phyloP scores from a whole-genome alignment of 2,888 invertebrate species.

The Agriopis leucophaearia region DNA sequence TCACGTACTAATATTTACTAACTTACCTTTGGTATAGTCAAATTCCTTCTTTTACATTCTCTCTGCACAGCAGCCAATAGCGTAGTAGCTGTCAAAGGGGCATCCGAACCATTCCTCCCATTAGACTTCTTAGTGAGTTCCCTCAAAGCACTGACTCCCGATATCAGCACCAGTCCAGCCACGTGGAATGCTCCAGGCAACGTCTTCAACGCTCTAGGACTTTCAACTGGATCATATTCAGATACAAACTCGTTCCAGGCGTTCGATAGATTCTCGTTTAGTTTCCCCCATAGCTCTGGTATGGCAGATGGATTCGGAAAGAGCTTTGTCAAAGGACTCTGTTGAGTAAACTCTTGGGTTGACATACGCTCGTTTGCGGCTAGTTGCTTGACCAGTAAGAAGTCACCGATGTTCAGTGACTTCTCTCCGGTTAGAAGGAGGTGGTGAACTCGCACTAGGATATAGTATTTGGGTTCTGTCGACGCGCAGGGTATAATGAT shows the following conservation, averaged over 20 bases:
- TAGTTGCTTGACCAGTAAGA: constrained; percentile 88
- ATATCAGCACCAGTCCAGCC: constrained; percentile 88
- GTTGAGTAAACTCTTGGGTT: constrained; percentile 60
- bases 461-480: constrained; percentile 87
- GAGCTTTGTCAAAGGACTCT: constrained; percentile 84
- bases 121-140: constrained; percentile 86
- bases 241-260: constrained; percentile 93
- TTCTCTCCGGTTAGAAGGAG: constrained; percentile 90
- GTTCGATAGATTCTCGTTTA: constrained; percentile 90
- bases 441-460: constrained; percentile 92
- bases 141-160: constrained; percentile 87
- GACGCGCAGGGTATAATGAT: constrained; percentile 88
- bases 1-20: background rate
- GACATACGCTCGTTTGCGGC: constrained; percentile 69
- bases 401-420: constrained; percentile 90
- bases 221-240: constrained; percentile 92
- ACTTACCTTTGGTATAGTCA: constrained; percentile 74
- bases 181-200: constrained; percentile 87
- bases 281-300: constrained; percentile 88
- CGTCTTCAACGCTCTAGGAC: constrained; percentile 88
- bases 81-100: constrained; percentile 75
- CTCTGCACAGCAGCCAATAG: constrained; percentile 74
- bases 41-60: constrained; percentile 74
- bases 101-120: constrained; percentile 67
- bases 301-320: constrained; percentile 88